Percentiles rank a stretch among this genome's conserved stretches.
phyloP scores from a whole-genome alignment of 2,797 vertebrate genomes.

The Acanthopagrus latus region DNA sequence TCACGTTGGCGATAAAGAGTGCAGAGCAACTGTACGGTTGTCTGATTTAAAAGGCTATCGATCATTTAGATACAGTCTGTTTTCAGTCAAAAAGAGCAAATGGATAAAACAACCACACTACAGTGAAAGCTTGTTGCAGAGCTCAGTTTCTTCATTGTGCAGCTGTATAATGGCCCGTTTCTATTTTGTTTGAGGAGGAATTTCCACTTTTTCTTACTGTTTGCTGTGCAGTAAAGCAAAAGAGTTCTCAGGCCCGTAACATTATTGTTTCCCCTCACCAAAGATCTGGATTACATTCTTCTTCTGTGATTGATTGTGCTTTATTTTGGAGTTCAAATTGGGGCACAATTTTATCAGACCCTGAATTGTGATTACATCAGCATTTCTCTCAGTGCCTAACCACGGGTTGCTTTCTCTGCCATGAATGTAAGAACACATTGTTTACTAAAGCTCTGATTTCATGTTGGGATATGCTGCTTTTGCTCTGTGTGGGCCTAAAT shows the following conservation, averaged over 20 bases:
- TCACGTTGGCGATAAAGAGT: neutral
- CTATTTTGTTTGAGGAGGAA: slow-evolving; percentile 35
- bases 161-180: slow-evolving; percentile 20
- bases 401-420: slow-evolving; percentile 36
- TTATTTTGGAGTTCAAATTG: slow-evolving; percentile 50
- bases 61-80: neutral
- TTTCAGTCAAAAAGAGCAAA: neutral
- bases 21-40: neutral
- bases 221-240: slow-evolving; percentile 18
- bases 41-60: neutral
- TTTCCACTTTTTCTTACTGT: slow-evolving; percentile 42
- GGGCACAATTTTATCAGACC: slow-evolving; percentile 50
- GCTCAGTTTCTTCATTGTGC: slow-evolving; percentile 23
- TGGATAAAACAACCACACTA: neutral
- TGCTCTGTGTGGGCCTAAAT: slow-evolving; percentile 23
- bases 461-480: slow-evolving; percentile 44
- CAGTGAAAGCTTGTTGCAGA: neutral
- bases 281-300: slow-evolving; percentile 37
- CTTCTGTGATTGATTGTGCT: slow-evolving; percentile 36
- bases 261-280: slow-evolving; percentile 30
- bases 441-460: slow-evolving; percentile 56
- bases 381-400: slow-evolving; percentile 2
- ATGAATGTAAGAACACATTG: slow-evolving; percentile 38
- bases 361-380: slow-evolving; percentile 35
- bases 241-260: slow-evolving; percentile 12